Evolutionary conservation across 2,888 invertebrate genomes (phyloP), one percentile per base, ranked within the genome.

Genomic region (Acanthosepion esculentum): DNA sequence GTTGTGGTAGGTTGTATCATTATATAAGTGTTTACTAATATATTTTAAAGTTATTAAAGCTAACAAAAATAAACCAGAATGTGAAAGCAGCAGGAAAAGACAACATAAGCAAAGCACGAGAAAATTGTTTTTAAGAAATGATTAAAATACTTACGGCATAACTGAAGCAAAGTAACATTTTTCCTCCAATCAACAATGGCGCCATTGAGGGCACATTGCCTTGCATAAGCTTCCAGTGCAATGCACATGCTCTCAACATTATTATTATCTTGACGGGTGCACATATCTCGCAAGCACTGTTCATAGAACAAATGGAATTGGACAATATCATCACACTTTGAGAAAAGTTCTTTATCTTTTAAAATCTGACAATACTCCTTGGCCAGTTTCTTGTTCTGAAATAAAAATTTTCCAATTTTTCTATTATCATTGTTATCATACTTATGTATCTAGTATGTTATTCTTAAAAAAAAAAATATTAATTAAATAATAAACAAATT

Each of bases 201-300:
- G 1, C 94, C 59, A 59, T 94, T 55, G 15, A 55, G n/a, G 41
- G 94, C 59, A 33, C 94, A 94, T 33, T 94, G 53, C 41, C 94
- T 55, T 53, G 94, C 94, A 94, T 94, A 94, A 41, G 94, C 94
- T 48, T 94, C 94, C 33, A 94, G 41, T 55, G 94, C 94, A 20
- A 94, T 64, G 18, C 94, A 94, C 55, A 94, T 55, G 55, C 59
- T 55, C 23, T 64, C 94, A 20, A 59, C 64, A 33, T 94, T 64
- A 15, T 64, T 64, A 33, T 64, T 94, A 26, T 53, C 48, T 55
- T 41, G 33, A 41, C 48, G 64, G n/a, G 93, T 93, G 41, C 64
- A 94, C 94, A 94, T 55, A 29, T 94, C 94, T 64, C 64, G 50
- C 94, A 94, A 64, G 4, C 94, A 94, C 26, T 64, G 33, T 33